These are phyloP conservation scores for Apostichopus californicus DNA, from an alignment of 35 echinoderm and acorn worm genomes.

Conservation along the genomic window DNA sequence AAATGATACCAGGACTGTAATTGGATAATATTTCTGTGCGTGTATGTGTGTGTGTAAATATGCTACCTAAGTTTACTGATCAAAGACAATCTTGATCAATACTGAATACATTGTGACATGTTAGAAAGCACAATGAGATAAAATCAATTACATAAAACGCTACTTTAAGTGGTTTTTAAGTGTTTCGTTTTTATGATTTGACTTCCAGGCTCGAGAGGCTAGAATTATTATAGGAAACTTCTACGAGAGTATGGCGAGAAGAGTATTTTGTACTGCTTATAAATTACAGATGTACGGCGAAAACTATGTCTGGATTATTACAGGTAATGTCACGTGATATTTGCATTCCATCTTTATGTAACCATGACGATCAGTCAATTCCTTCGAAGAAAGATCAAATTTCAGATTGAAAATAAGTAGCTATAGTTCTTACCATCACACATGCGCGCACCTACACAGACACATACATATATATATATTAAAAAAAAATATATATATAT, in stretches of 20 bases:
- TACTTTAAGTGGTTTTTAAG: too few relatives aligned
- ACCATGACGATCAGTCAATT: not conserved
- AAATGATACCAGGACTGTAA: too few relatives aligned
- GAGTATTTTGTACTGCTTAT: slow-evolving; percentile 83
- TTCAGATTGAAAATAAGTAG: not conserved
- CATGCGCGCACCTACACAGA: too few relatives aligned
- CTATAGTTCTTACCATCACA: not conserved
- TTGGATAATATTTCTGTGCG: too few relatives aligned
- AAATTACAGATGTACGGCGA: slow-evolving; percentile 83
- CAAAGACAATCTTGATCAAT: too few relatives aligned
- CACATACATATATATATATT: too few relatives aligned
- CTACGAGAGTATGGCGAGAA: slow-evolving; percentile 71
- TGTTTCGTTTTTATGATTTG: slow-evolving; percentile 6
- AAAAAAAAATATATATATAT: too few relatives aligned
- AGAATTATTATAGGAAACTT: slow-evolving; percentile 92
- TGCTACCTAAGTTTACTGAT: too few relatives aligned
- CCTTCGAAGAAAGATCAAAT: not conserved
- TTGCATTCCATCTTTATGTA: not conserved
- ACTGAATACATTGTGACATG: too few relatives aligned
- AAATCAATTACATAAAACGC: too few relatives aligned
- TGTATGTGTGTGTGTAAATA: too few relatives aligned
- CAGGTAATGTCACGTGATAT: slow-evolving; percentile 55
- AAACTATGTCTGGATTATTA: slow-evolving; percentile 94
- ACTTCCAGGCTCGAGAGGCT: slow-evolving; percentile 68
- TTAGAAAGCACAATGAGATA: too few relatives aligned